Evolutionary conservation across 2,888 invertebrate species (phyloP).

Genomic region (Arge pagana): DNA sequence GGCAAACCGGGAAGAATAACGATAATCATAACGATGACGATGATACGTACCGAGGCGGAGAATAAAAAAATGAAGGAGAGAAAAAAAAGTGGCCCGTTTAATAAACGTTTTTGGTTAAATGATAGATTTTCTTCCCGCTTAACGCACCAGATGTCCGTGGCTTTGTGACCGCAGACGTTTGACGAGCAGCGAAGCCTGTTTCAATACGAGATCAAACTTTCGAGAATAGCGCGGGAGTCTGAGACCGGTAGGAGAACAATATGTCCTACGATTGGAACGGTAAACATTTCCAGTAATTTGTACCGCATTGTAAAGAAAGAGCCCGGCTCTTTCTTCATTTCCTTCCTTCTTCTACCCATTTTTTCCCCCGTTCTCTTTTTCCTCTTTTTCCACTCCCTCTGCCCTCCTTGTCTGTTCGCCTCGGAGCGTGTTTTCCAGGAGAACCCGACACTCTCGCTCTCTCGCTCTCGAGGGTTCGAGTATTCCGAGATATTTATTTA

Average conservation of each 20-base stretch:
- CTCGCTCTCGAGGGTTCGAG: background rate
- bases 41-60: too few species aligned
- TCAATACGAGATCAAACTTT: background rate
- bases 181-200: background rate
- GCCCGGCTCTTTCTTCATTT: too few species aligned
- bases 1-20: too few species aligned
- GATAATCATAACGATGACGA: too few species aligned
- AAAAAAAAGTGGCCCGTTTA: slow-evolving; percentile 4
- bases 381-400: background rate
- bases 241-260: slow-evolving; percentile 11
- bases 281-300: slow-evolving; percentile 21
- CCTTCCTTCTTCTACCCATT: background rate
- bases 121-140: slow-evolving; percentile 17
- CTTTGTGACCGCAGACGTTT: slow-evolving; percentile 3
- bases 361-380: background rate
- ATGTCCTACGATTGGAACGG: slow-evolving; percentile 18
- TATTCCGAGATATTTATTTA: background rate
- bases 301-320: slow-evolving; percentile 14
- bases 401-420: background rate
- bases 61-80: slow-evolving; percentile 2
- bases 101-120: slow-evolving; percentile 14
- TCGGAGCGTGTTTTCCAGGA: background rate
- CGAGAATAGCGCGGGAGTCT: background rate
- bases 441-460: too few species aligned
- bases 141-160: slow-evolving; percentile 1